Base-by-base conservation (phyloP, 2,888 invertebrate species). In the Pediacus dermestoides region DNA sequence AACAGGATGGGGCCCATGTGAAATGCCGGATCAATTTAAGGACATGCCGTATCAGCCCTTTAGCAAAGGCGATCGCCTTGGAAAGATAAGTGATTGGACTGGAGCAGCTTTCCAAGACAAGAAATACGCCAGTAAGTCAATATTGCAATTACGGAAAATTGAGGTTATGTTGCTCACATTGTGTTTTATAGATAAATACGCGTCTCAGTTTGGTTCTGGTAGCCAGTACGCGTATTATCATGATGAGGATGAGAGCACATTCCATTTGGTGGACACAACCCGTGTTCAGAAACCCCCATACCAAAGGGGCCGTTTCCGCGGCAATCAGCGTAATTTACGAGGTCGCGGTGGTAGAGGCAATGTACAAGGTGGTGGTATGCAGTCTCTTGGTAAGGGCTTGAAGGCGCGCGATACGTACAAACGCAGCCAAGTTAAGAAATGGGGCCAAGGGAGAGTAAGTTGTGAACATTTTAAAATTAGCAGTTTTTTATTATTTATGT, bases 1-100 rank as follows among this genome's bases (percentile, higher is more conserved):
- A 1, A 80, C 80, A 50, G 97, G 97, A 66, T 99, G 97, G 97
- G 97, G 99, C 8, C 99, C 99, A 27, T 88, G 87, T 71, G 88
- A 89, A 68, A 77, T 94, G 70, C 92, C 94, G 35, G 91, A 91
- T 42, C 89, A 91, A 62, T 95, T 92, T 70, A 85, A 86, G 63
- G 92, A 94, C 70, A 90, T 95, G 83, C 97, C 97, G 6, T 99
- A 97, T 72, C 97, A 99, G 72, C 96, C 96, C 23, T 99, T 96
- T 70, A 94, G 96, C 55, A 99, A 99, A 74, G 93, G 93, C 44
- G 97, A 99, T 71, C 85, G 96, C 55, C 77, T 99, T 51, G 99
- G 99, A 56, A 97, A 97, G 79, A 96, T 96, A 58, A 93, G 96
- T 60, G 99, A 99, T 67, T 99, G 99, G 99, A 96, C 95, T 35